Evolutionary conservation across 2,888 invertebrate species (phyloP), one percentile per base, ranked within the genome.

Genomic region (Choristoneura rosaceana): DNA sequence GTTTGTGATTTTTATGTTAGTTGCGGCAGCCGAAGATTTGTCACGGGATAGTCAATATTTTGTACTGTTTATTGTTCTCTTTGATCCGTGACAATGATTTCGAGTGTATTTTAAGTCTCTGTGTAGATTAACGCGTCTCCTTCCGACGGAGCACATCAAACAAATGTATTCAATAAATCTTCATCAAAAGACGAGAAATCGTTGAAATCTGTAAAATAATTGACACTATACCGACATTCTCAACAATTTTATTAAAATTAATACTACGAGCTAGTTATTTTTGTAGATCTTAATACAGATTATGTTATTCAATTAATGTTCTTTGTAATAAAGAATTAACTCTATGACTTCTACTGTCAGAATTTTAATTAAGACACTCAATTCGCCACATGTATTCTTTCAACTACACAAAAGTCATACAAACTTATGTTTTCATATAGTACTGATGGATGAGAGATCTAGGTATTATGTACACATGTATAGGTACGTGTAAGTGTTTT

Each of bases 41-140:
- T 90, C 89, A 85, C 83, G 78, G 78, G 76, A 74, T 76, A 81
- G 81, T 89, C 89, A 89, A 92, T 92, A 92, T 89, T 88, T 90
- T 86, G 84, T 86, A 82, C 78, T 86, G 82, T 92, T 93, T 92
- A 93, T 90, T 86, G 85, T 84, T 81, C 80, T 81, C 87, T 90
- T 93, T 93, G 93, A 93, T 91, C 89, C 84, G 76, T 76, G 81
- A 89, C 88, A 89, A 89, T 89, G 77, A 79, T 76, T 77, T 70
- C 79, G 77, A 82, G 84, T 82, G 84, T 90, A 88, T 87, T 86
- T 88, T 86, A 85, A 87, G 87, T 84, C 81, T 78, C 82, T 85
- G 83, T 78, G 78, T 87, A 86, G 84, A 89, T 88, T 87, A 88
- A 87, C 87, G 88, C 82, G 79, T 74, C 79, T 74, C 77, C 81